Percentiles rank a stretch among this genome's conserved stretches.
Evolutionary conservation across 2,113 vertebrate genomes (phyloP).

Genomic region (Gymnorhina tibicen): DNA sequence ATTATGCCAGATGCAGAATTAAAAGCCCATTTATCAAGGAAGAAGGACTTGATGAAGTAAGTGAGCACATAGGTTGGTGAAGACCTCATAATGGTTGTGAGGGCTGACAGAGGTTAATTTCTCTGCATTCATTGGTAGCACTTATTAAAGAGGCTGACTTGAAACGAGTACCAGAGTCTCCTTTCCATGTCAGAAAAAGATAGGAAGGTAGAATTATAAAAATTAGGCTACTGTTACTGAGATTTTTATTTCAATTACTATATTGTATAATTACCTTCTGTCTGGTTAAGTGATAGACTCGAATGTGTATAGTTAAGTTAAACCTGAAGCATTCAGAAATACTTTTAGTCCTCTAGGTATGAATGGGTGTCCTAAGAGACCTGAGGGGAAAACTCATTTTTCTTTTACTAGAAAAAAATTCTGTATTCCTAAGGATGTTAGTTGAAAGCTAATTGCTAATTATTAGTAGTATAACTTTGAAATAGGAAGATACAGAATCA

Average conservation of each 20-base stretch:
- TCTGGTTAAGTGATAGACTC: neutral
- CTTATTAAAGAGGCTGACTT: neutral
- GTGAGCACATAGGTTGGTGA: neutral
- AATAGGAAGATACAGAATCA: neutral
- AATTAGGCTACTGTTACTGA: neutral
- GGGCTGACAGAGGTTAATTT: neutral
- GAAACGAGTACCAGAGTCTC: neutral
- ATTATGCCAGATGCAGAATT: neutral
- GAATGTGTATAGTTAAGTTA: neutral
- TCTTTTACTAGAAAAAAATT: neutral
- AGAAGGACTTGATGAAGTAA: neutral
- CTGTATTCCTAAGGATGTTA: neutral
- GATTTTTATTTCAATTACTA: neutral
- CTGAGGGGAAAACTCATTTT: neutral
- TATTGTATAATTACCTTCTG: neutral
- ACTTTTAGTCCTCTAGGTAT: neutral
- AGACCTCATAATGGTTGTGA: neutral
- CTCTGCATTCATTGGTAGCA: neutral
- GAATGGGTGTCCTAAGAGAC: neutral
- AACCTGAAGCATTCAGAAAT: neutral
- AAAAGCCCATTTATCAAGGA: neutral
- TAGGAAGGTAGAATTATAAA: neutral
- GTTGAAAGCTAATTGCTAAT: neutral
- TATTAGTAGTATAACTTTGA: neutral
- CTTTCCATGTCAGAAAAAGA: neutral